Conservation (phyloP, 1,140 invertebrate species). For the Metopolophium dirhodum region DNA sequence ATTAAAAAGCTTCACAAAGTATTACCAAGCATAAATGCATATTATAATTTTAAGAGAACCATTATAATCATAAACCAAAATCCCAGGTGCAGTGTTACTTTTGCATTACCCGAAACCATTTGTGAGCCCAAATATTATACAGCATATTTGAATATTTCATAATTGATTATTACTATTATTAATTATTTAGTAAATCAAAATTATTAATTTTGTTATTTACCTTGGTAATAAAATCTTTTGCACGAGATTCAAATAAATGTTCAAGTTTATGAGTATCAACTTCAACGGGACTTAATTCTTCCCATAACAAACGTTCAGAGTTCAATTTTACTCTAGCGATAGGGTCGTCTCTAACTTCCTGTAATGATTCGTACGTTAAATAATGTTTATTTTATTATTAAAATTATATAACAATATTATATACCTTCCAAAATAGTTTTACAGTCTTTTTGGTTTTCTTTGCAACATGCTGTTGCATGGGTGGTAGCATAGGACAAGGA, state of each 20-base stretch:
- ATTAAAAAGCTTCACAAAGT: conserved; percentile 47
- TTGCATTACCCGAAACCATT: conserved; percentile 50
- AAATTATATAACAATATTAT: background rate
- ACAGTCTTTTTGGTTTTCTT: conserved; percentile 98
- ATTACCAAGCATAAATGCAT: conserved; percentile 48
- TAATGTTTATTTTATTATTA: background rate
- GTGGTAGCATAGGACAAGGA: conserved; percentile 63
- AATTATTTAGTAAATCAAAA: background rate
- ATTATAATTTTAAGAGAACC: background rate
- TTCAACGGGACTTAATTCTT: conserved; percentile 81
- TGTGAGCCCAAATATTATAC: conserved; percentile 49
- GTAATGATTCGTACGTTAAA: background rate
- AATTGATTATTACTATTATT: background rate
- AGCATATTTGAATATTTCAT: conserved; percentile 31
- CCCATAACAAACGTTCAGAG: conserved; percentile 86
- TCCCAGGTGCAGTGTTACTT: conserved; percentile 7
- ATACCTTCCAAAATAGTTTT: conserved; percentile 92
- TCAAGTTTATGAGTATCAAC: conserved; percentile 94
- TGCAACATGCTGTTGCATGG: conserved; percentile 65
- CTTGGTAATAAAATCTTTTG: conserved; percentile 94
- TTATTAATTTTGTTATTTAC: conserved; percentile 64
- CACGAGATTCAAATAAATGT: conserved; percentile 95
- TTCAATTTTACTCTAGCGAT: conserved; percentile 74
- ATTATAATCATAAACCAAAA: conserved; percentile 11
- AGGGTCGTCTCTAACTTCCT: conserved; percentile 87